Conservation (phyloP, 2,888 invertebrate genomes). For the Ophion ellenae region DNA sequence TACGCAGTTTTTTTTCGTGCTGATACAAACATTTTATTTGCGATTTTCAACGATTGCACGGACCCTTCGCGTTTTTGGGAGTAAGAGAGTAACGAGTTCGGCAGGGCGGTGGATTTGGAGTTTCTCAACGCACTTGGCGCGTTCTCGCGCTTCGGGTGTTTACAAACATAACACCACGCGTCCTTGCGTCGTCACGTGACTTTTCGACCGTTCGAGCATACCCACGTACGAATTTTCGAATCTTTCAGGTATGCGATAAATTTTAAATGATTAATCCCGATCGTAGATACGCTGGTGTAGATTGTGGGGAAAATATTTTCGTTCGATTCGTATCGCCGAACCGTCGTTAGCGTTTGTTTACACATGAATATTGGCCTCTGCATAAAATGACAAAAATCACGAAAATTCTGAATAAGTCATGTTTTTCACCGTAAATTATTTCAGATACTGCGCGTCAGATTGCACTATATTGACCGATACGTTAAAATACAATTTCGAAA, state of each 20-base stretch:
- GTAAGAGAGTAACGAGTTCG: neutral
- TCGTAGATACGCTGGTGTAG: neutral
- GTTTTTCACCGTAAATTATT: neutral
- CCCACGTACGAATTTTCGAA: neutral
- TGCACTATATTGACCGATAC: too few relatives aligned
- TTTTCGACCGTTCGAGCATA: neutral
- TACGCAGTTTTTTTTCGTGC: neutral
- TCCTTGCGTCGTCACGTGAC: conserved; percentile 13
- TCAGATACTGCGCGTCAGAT: too few relatives aligned
- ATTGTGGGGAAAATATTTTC: neutral
- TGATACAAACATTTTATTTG: neutral
- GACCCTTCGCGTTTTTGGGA: neutral
- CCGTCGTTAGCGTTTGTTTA: neutral
- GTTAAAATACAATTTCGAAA: too few relatives aligned
- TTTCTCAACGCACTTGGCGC: neutral
- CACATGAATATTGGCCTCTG: neutral
- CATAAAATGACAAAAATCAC: neutral
- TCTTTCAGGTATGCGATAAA: neutral
- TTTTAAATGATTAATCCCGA: neutral
- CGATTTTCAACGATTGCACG: neutral
- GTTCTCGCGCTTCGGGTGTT: conserved; percentile 16
- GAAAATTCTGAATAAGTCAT: neutral
- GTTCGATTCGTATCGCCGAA: neutral
- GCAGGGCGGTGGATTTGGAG: neutral
- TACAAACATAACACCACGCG: conserved; percentile 48